phyloP scores from a whole-genome alignment of 2,888 invertebrate species.

The Clitarchus hookeri region DNA sequence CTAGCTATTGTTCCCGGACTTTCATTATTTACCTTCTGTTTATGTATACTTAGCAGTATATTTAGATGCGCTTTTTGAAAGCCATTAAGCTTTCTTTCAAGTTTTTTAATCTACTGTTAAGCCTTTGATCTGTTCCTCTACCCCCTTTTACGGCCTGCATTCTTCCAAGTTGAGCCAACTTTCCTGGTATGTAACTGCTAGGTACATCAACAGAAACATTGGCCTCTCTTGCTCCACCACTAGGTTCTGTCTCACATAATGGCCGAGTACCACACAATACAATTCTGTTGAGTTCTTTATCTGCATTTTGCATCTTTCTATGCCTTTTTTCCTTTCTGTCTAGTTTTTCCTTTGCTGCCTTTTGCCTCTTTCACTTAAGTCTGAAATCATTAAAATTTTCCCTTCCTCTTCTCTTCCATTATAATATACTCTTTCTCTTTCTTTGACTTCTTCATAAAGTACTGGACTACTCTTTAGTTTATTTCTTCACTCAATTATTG shows the following conservation, averaged over 20 bases:
- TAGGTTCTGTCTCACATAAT: not conserved
- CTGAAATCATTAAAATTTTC: not conserved
- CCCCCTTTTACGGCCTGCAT: not conserved
- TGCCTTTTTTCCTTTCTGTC: not conserved
- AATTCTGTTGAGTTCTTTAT: not conserved
- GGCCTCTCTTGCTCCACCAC: not conserved
- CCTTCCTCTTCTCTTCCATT: not conserved
- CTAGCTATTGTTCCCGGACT: not conserved
- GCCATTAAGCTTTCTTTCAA: not conserved
- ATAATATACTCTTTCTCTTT: not conserved
- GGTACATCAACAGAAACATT: not conserved
- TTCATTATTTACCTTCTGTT: not conserved
- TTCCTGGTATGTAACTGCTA: not conserved
- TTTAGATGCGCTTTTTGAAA: conserved; percentile 3
- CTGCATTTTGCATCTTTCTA: not conserved
- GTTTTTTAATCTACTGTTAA: not conserved
- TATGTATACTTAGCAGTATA: not conserved
- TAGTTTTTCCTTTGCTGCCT: not conserved
- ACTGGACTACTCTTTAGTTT: not conserved
- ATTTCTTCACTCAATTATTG: not conserved
- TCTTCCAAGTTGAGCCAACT: not conserved
- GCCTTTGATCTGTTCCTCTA: not conserved
- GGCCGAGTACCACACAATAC: not conserved
- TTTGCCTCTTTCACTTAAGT: conserved; percentile 18
- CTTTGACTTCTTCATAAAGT: not conserved